Percentiles rank a stretch among this genome's conserved stretches.
Evolutionary conservation across 2,888 invertebrate species (phyloP).

Genomic region (Stictocephala bisonia): DNA sequence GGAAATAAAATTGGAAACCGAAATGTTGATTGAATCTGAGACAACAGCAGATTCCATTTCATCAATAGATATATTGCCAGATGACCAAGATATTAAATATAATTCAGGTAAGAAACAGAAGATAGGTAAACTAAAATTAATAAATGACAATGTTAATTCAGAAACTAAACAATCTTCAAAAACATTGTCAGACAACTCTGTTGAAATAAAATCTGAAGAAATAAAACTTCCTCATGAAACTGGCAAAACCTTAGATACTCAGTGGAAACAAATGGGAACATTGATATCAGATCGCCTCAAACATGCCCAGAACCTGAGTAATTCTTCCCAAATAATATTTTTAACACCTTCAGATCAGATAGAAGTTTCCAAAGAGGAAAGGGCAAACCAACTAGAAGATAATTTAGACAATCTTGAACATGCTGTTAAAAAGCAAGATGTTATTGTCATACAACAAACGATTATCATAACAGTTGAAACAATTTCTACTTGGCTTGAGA

Average conservation of each 20-base stretch:
- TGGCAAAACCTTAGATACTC: conserved; percentile 63
- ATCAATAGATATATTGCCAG: background rate
- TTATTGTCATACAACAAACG: conserved; percentile 62
- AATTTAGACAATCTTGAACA: conserved; percentile 70
- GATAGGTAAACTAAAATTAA: background rate
- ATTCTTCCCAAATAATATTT: conserved; percentile 71
- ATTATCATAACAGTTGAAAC: conserved; percentile 71
- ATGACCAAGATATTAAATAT: background rate
- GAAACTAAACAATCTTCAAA: too few relatives aligned
- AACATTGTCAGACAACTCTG: too few relatives aligned
- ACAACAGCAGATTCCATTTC: conserved; percentile 2
- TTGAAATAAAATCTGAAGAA: too few relatives aligned
- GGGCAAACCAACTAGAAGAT: conserved; percentile 70
- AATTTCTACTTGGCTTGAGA: conserved; percentile 86
- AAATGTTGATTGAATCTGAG: conserved; percentile 24
- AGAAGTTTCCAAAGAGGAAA: conserved; percentile 66
- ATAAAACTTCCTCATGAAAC: too few relatives aligned
- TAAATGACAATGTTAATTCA: background rate
- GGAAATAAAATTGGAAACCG: background rate
- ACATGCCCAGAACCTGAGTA: conserved; percentile 68
- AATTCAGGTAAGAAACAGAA: background rate
- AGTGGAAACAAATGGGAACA: conserved; percentile 69
- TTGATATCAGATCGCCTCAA: conserved; percentile 69
- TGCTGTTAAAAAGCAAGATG: conserved; percentile 71
- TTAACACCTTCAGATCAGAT: conserved; percentile 73